Percentiles rank a stretch among this genome's conserved stretches.
Conservation (phyloP, 2,113 vertebrate genomes). For the Fulica atra region DNA sequence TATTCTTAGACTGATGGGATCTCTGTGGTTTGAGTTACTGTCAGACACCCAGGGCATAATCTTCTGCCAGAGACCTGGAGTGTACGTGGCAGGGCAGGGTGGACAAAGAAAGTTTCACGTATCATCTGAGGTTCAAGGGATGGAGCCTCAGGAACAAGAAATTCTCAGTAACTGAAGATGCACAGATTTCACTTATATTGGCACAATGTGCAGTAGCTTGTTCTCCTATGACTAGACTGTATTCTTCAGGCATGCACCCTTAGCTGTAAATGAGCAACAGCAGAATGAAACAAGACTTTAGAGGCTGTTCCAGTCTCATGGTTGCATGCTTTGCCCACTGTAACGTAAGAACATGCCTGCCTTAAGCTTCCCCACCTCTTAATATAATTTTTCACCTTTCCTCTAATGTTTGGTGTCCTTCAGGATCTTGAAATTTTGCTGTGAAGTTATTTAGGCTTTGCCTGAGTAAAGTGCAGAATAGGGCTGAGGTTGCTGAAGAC, state of each 20-base stretch:
- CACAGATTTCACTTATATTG: not conserved
- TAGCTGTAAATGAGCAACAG: not conserved
- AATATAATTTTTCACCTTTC: not conserved
- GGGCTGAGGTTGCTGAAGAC: not conserved
- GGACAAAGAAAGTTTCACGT: not conserved
- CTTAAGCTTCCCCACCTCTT: not conserved
- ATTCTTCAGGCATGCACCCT: not conserved
- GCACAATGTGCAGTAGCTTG: not conserved
- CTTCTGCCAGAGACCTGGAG: not conserved
- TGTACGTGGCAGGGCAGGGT: not conserved
- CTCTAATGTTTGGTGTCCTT: not conserved
- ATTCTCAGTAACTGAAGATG: not conserved
- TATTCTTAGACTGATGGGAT: not conserved
- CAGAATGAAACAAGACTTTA: not conserved
- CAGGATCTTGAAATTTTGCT: not conserved
- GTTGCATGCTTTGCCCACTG: not conserved
- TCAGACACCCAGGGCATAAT: not conserved
- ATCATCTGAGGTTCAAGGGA: not conserved
- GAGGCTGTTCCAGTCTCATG: not conserved
- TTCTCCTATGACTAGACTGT: not conserved
- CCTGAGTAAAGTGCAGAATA: not conserved
- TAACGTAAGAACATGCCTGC: not conserved
- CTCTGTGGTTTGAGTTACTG: not conserved
- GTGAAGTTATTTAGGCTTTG: not conserved
- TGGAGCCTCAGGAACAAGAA: not conserved